Conservation (phyloP, 2,113 vertebrate species). For the Meleagris gallopavo region DNA sequence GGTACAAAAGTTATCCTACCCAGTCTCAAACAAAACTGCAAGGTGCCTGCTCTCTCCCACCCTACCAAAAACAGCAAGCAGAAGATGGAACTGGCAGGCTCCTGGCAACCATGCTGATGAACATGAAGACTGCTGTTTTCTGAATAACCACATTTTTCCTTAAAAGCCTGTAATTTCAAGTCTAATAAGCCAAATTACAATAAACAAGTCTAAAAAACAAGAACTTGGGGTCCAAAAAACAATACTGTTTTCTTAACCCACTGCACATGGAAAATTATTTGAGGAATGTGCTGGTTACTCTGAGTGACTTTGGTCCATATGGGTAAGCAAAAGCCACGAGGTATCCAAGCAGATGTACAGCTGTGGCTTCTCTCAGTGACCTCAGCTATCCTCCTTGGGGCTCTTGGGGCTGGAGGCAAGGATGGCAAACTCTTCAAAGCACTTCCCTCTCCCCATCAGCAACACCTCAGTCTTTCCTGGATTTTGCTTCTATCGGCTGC, state of each 20-base stretch:
- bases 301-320: not conserved
- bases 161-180: not conserved
- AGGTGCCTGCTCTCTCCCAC: not conserved
- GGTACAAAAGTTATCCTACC: not conserved
- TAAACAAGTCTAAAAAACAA: not conserved
- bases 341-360: not conserved
- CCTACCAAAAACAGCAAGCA: not conserved
- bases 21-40: not conserved
- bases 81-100: not conserved
- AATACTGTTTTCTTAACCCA: not conserved
- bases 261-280: not conserved
- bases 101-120: not conserved
- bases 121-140: not conserved
- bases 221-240: not conserved
- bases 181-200: not conserved
- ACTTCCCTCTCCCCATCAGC: conserved; percentile 34
- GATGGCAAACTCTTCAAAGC: conserved; percentile 49
- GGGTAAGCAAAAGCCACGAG: not conserved
- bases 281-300: not conserved
- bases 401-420: not conserved
- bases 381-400: not conserved
- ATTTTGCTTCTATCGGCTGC: conserved; percentile 12
- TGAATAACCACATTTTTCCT: not conserved
- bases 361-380: not conserved
- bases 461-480: conserved; percentile 63